Conservation (phyloP, 2,113 vertebrate genomes). For the Nycticryphes semicollaris region DNA sequence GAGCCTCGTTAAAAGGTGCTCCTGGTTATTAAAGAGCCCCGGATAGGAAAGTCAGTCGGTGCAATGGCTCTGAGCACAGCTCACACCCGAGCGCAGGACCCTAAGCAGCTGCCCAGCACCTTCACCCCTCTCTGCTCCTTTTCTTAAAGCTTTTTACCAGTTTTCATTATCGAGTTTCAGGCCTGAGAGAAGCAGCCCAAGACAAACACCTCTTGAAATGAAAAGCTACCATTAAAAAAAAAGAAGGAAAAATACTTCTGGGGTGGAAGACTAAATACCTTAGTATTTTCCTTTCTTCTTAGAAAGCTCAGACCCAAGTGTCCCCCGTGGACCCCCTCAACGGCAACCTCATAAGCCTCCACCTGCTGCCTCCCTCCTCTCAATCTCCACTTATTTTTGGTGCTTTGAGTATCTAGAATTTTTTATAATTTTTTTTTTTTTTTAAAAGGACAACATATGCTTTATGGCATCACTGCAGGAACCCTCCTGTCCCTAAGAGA, state of each 20-base stretch:
- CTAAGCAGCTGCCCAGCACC: accelerated
- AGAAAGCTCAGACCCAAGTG: not conserved
- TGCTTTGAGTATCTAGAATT: not conserved
- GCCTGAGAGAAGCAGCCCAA: not conserved
- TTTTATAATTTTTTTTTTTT: not conserved
- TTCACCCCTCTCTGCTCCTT: not conserved
- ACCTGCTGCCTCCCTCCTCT: not conserved
- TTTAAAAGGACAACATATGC: not conserved
- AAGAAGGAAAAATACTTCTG: not conserved
- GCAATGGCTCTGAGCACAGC: not conserved
- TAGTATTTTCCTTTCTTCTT: not conserved
- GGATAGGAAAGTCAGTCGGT: not conserved
- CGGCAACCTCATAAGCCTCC: not conserved
- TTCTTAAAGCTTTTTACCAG: not conserved
- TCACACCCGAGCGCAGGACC: not conserved
- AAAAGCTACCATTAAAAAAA: not conserved
- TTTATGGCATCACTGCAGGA: not conserved
- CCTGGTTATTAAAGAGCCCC: not conserved
- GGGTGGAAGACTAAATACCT: not conserved
- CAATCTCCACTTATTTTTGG: not conserved
- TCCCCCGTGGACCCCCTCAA: not conserved
- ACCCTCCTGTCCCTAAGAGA: not conserved
- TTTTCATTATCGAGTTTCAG: not conserved
- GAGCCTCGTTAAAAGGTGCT: not conserved
- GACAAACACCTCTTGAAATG: not conserved